Evolutionary conservation across 1,140 invertebrate species (phyloP).

Genomic region (Nautilus pompilius): DNA sequence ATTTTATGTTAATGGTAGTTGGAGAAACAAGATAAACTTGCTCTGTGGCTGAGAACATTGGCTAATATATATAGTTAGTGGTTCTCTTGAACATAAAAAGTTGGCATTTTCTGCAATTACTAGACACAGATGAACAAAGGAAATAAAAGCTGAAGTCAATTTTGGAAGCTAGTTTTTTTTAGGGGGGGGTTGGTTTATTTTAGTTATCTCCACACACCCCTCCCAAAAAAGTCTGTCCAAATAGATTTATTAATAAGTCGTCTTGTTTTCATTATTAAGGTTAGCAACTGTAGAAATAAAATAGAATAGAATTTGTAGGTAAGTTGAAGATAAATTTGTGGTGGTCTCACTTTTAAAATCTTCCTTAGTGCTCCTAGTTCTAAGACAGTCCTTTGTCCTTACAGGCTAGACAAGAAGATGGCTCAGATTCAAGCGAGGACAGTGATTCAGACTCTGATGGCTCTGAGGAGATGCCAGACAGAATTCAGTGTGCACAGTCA

Average conservation of each 20-base stretch:
- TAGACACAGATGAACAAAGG: too few relatives aligned
- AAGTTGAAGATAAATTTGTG: background rate
- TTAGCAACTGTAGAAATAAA: background rate
- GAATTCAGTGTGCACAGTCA: constrained; percentile 43
- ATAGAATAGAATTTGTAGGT: background rate
- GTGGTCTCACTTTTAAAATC: background rate
- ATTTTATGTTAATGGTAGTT: too few relatives aligned
- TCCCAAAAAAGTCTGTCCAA: background rate
- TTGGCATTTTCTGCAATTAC: too few relatives aligned
- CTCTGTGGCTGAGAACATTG: too few relatives aligned
- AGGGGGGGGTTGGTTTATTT: too few relatives aligned
- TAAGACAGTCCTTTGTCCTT: constrained; percentile 1
- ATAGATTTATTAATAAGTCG: background rate
- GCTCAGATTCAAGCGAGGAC: constrained; percentile 31
- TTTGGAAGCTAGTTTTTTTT: too few relatives aligned
- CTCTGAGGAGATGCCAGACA: constrained; percentile 26
- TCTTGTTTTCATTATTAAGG: background rate
- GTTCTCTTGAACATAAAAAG: too few relatives aligned
- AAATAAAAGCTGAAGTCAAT: too few relatives aligned
- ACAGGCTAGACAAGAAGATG: constrained; percentile 25
- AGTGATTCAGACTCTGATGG: constrained; percentile 29
- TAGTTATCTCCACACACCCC: constrained; percentile 4
- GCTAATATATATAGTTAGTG: too few relatives aligned
- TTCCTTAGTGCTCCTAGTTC: background rate
- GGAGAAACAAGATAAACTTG: too few relatives aligned